Base-by-base conservation (phyloP, 2,888 invertebrate species). In the Euplagia quadripunctaria region DNA sequence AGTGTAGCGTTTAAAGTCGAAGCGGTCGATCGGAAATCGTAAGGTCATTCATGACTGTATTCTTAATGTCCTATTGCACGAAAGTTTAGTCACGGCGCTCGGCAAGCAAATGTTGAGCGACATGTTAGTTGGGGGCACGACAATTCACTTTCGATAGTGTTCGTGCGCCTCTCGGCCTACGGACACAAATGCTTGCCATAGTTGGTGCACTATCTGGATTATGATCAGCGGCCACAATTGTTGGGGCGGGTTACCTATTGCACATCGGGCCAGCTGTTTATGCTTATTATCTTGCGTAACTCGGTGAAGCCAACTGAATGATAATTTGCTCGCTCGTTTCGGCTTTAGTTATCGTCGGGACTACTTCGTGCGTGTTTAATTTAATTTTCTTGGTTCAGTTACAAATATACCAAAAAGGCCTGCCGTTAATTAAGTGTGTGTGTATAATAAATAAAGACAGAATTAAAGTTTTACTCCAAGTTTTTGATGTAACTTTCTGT, bases 231-330 rank as follows among this genome's bases (percentile, higher is more conserved):
- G 87, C 87, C 87, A 88, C 90, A 88, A 93, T 91, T 93, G 90
- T 90, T 58, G 87, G 90, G 85, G 90, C 90, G 89, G 90, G 91
- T 89, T 91, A 91, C 90, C 89, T 92, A 92, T 94, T 92, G 91
- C 93, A 93, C 90, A 93, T 90, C 87, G 89, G 86, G 85, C 89
- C 91, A 92, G 92, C 92, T 92, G 91, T 92, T 93, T 90, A n/a
- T n/a, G 91, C 89, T 91, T 90, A 91, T 92, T 92, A 90, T 90
- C 92, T 95, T 95, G 94, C 94, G 94, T 94, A 94, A 95, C 89
- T 83, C 89, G 86, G 93, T 94, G 91, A 90, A 93, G 91, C 88
- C 91, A 88, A 92, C 92, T 92, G 90, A 90, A 93, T 91, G 90
- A 91, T 94, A 94, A 94, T 95, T 94, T 92, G 92, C 90, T 90